Evolutionary conservation across 2,113 vertebrate genomes (phyloP).

Genomic region (Formicarius rufipectus): DNA sequence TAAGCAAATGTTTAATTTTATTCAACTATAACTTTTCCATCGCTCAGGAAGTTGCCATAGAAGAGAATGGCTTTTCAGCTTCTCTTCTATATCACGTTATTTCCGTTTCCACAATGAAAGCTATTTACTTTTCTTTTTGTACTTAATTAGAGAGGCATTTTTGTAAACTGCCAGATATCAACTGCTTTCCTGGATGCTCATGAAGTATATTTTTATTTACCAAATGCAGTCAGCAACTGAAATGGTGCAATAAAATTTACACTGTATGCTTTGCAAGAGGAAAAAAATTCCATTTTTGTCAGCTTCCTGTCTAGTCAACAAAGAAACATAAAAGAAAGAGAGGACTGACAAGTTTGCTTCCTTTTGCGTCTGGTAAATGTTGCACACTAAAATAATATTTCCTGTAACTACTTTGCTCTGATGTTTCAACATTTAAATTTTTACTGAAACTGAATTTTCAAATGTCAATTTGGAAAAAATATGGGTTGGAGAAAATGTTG

Average conservation of each 20-base stretch:
- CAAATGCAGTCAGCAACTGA: neutral
- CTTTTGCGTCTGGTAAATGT: constrained; percentile 47
- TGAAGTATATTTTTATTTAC: constrained; percentile 43
- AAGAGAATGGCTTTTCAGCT: constrained; percentile 26
- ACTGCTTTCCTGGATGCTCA: neutral
- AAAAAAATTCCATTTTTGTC: constrained; percentile 29
- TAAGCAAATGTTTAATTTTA: constrained; percentile 32
- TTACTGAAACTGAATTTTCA: constrained; percentile 43
- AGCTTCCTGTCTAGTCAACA: constrained; percentile 72
- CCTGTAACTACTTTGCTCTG: constrained; percentile 27
- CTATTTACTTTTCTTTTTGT: constrained; percentile 32
- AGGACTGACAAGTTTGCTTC: constrained; percentile 57
- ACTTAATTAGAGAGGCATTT: constrained; percentile 16
- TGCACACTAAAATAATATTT: constrained; percentile 58
- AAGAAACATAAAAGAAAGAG: constrained; percentile 48
- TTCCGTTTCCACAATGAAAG: constrained; percentile 18
- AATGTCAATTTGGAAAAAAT: constrained; percentile 4
- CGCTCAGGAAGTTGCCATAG: constrained; percentile 7
- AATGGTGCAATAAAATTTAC: neutral
- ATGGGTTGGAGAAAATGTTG: neutral
- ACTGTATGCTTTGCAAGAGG: constrained; percentile 8
- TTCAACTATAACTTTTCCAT: neutral
- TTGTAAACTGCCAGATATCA: constrained; percentile 24
- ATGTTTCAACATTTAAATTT: neutral
- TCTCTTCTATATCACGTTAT: neutral